A percentile compares a stretch with the other conserved stretches of the same genome.
These are phyloP conservation scores for Phymatocera aterrima DNA, from an alignment of 2,888 invertebrate genomes.

Conservation along the genomic window DNA sequence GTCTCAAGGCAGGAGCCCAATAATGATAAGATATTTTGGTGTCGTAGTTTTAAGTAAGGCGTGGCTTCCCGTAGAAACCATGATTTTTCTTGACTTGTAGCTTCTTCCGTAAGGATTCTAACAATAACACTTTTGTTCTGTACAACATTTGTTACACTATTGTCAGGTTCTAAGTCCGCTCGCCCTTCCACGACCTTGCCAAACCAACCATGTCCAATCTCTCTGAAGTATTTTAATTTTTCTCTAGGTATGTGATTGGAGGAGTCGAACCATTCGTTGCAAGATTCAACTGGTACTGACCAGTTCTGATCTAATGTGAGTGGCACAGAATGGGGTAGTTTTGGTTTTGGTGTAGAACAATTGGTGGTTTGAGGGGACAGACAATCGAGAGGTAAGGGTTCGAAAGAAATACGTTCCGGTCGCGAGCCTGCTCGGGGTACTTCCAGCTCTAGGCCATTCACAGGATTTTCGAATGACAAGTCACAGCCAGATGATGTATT, in stretches of 20 bases:
- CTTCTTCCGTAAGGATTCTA: constrained; percentile 87
- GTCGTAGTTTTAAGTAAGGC: constrained; percentile 83
- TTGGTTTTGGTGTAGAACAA: constrained; percentile 55
- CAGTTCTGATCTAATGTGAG: constrained; percentile 55
- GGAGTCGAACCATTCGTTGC: constrained; percentile 67
- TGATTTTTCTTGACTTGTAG: constrained; percentile 85
- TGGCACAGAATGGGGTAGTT: constrained; percentile 64
- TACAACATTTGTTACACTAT: constrained; percentile 48
- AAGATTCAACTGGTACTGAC: constrained; percentile 57
- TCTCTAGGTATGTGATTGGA: constrained; percentile 79
- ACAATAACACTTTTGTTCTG: constrained; percentile 75
- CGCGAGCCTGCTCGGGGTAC: constrained; percentile 60
- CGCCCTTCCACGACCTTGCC: constrained; percentile 91
- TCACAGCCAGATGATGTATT: constrained; percentile 62
- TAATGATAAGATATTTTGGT: constrained; percentile 84
- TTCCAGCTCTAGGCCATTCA: constrained; percentile 68
- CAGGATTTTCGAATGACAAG: constrained; percentile 60
- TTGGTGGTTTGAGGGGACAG: constrained; percentile 58
- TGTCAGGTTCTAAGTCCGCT: constrained; percentile 71
- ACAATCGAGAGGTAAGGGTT: constrained; percentile 67
- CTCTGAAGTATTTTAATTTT: constrained; percentile 87
- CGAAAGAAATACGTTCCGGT: constrained; percentile 67
- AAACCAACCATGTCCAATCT: constrained; percentile 91
- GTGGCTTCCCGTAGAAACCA: constrained; percentile 87
- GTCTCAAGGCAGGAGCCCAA: constrained; percentile 87